Conservation (phyloP, 2,113 vertebrate species). For the Hippocampus mohnikei region DNA sequence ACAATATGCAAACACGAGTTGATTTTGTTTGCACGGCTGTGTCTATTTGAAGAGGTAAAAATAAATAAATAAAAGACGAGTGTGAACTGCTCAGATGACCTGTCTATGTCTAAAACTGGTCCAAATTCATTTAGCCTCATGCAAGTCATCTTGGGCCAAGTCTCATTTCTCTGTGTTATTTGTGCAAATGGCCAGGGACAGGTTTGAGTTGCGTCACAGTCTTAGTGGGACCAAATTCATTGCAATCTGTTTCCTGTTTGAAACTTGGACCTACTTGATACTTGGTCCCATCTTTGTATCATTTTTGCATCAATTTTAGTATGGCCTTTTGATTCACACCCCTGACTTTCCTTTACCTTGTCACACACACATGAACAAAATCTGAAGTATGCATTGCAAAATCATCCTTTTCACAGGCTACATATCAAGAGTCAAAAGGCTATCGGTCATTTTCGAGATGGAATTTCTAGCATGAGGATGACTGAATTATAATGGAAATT, state of each 20-base stretch:
- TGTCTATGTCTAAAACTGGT: background rate
- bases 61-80: background rate
- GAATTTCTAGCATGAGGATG: background rate
- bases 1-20: conserved; percentile 51
- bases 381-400: background rate
- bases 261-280: background rate
- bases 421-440: background rate
- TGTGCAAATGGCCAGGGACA: background rate
- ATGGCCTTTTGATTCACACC: background rate
- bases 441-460: background rate
- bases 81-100: background rate
- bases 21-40: conserved; percentile 53
- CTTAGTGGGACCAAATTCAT: background rate
- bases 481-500: background rate
- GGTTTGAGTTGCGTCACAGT: background rate
- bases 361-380: background rate
- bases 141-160: background rate
- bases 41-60: conserved; percentile 55
- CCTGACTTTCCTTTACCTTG: background rate
- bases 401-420: background rate
- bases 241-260: background rate
- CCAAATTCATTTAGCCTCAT: background rate
- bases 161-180: background rate
- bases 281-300: background rate
- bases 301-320: background rate